phyloP scores from a whole-genome alignment of 2,113 vertebrate species.

The Phoxinus phoxinus region DNA sequence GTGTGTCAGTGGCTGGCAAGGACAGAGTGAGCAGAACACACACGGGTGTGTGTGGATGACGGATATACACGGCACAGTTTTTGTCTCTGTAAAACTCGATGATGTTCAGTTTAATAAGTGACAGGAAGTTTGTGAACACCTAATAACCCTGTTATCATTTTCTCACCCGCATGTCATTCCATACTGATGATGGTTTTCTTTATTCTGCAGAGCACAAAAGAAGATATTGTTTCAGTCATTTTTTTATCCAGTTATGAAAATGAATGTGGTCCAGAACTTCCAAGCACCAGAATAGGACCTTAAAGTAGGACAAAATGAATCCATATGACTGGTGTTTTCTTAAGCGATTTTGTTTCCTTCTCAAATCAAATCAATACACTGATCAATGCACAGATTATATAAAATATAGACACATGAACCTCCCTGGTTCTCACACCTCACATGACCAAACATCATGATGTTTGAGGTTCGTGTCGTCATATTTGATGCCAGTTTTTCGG shows the following conservation, averaged over 20 bases:
- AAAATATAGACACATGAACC: no score
- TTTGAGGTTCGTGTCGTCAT: no score
- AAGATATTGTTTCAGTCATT: not conserved
- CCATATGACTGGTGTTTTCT: no score
- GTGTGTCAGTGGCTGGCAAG: conserved; percentile 12
- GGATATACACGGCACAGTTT: not conserved
- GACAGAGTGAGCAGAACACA: conserved; percentile 25
- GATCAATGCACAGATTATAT: no score
- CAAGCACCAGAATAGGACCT: not conserved
- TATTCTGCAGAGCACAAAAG: not conserved
- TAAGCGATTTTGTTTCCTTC: no score
- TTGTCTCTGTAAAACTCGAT: conserved; percentile 23
- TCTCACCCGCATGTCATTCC: not conserved
- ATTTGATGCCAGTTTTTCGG: no score
- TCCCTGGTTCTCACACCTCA: no score
- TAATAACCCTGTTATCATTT: not conserved
- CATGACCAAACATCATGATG: no score
- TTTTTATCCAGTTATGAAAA: not conserved
- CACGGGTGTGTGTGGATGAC: not conserved
- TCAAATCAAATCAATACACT: no score
- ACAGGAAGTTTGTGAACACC: not conserved
- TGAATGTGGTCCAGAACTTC: not conserved
- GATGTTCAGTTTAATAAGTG: conserved; percentile 32
- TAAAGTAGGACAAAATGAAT: no score
- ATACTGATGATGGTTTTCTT: not conserved